Conservation (phyloP, 2,797 vertebrate genomes). For the Melanotaenia nigrans region DNA sequence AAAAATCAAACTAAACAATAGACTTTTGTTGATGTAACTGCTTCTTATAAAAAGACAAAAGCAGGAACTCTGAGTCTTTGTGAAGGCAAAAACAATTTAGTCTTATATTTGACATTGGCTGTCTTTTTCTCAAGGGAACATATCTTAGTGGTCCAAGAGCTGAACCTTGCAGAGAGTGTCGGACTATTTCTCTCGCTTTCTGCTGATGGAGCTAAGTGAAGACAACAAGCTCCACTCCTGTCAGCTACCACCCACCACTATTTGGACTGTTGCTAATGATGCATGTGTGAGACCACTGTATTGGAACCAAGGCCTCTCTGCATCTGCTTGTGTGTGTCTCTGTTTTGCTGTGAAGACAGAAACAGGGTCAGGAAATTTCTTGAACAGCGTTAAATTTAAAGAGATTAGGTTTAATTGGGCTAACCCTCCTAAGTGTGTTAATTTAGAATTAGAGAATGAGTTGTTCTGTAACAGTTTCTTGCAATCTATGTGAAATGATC, state of each 20-base stretch:
- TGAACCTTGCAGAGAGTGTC: slow-evolving; percentile 44
- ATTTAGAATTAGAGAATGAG: neutral
- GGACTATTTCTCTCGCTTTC: slow-evolving; percentile 48
- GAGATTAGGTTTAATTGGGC: slow-evolving; percentile 9
- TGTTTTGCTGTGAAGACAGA: slow-evolving; percentile 20
- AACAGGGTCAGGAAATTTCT: neutral
- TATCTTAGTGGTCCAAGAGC: slow-evolving; percentile 53
- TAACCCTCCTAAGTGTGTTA: neutral
- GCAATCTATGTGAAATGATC: neutral
- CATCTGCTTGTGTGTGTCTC: slow-evolving; percentile 24
- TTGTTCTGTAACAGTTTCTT: neutral
- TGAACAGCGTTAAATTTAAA: neutral
- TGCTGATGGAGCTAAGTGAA: slow-evolving; percentile 68
- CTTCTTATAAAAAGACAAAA: slow-evolving; percentile 15
- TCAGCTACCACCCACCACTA: slow-evolving; percentile 53
- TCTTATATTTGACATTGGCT: slow-evolving; percentile 43
- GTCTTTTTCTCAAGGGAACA: slow-evolving; percentile 45
- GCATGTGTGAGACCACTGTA: slow-evolving; percentile 42
- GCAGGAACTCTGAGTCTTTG: slow-evolving; percentile 18
- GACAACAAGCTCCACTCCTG: slow-evolving; percentile 63
- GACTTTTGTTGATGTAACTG: neutral
- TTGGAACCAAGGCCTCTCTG: slow-evolving; percentile 24
- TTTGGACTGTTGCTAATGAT: slow-evolving; percentile 58
- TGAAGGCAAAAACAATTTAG: slow-evolving; percentile 49
- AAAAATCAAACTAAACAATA: neutral